phyloP scores from a whole-genome alignment of 64 coral and sea anemone species.

The Dendrophyllia cribrosa region DNA sequence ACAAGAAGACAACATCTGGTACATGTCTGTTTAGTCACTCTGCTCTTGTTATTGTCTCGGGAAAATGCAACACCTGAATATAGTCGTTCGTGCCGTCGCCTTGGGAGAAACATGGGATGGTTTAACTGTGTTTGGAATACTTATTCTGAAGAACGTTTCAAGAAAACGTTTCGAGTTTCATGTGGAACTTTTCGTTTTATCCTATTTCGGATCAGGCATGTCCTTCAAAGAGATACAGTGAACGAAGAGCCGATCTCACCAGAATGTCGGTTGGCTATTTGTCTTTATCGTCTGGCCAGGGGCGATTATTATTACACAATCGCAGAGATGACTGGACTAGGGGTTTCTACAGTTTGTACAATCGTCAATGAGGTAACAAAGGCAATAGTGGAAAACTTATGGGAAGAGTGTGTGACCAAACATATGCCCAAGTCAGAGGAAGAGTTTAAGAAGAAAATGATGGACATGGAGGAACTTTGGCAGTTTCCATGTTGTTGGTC shows the following conservation, averaged over 20 bases:
- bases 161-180: slow-evolving; percentile 67
- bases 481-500: slow-evolving; percentile 56
- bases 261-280: slow-evolving; percentile 30
- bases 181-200: slow-evolving; percentile 53
- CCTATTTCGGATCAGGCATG: slow-evolving; percentile 10
- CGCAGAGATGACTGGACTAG: slow-evolving; percentile 7
- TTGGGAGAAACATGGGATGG: slow-evolving; percentile 53
- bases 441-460: slow-evolving; percentile 33
- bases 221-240: neutral
- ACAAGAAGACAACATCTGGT: neutral
- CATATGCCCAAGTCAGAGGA: slow-evolving; percentile 19
- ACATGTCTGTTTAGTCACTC: slow-evolving; percentile 24
- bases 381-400: slow-evolving; percentile 27
- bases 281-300: slow-evolving; percentile 4
- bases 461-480: slow-evolving; percentile 55
- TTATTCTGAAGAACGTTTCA: slow-evolving; percentile 58
- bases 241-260: slow-evolving; percentile 24
- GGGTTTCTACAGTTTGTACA: neutral
- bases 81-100: slow-evolving; percentile 1
- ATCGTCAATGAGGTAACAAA: slow-evolving; percentile 10
- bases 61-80: neutral
- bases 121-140: slow-evolving; percentile 34
- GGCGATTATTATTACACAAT: slow-evolving; percentile 38
- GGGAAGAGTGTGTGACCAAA: neutral
- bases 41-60: neutral